Conservation (phyloP, 1,140 invertebrate genomes). For the Globodera ellingtonae region DNA sequence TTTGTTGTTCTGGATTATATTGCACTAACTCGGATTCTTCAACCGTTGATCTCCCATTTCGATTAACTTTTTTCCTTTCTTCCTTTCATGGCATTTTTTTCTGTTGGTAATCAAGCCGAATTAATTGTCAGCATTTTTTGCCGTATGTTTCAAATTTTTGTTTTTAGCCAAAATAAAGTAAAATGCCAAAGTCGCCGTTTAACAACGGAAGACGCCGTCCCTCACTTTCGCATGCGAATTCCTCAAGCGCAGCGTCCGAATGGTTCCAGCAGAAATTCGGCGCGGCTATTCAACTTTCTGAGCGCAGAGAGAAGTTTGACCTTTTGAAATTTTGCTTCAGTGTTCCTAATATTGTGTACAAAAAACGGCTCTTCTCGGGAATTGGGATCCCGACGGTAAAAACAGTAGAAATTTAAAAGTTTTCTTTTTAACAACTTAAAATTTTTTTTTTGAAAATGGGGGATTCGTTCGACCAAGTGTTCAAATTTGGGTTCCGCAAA, state of each 20-base stretch:
- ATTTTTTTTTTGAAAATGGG: no score
- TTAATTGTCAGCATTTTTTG: not conserved
- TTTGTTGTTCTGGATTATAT: no score
- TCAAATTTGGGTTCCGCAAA: no score
- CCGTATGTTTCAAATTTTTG: not conserved
- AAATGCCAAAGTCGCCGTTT: not conserved
- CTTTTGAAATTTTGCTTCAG: no score
- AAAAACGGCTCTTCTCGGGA: no score
- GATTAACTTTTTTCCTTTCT: not conserved
- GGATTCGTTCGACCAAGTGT: no score
- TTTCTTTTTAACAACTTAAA: no score
- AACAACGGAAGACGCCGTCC: not conserved
- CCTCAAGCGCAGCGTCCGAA: not conserved
- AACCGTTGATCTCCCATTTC: not conserved
- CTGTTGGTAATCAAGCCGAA: not conserved
- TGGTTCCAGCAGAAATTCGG: conserved; percentile 24
- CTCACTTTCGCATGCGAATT: not conserved
- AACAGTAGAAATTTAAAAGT: no score
- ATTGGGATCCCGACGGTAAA: no score
- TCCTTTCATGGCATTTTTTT: not conserved
- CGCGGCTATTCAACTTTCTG: conserved; percentile 1
- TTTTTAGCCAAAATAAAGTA: not conserved
- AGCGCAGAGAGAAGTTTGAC: not conserved
- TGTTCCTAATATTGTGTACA: no score
- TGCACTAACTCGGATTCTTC: not conserved